A percentile compares a stretch with the other conserved stretches of the same genome.
Evolutionary conservation across 64 coral and sea anemone genomes (phyloP).

Genomic region (Catalaphyllia jardinei): DNA sequence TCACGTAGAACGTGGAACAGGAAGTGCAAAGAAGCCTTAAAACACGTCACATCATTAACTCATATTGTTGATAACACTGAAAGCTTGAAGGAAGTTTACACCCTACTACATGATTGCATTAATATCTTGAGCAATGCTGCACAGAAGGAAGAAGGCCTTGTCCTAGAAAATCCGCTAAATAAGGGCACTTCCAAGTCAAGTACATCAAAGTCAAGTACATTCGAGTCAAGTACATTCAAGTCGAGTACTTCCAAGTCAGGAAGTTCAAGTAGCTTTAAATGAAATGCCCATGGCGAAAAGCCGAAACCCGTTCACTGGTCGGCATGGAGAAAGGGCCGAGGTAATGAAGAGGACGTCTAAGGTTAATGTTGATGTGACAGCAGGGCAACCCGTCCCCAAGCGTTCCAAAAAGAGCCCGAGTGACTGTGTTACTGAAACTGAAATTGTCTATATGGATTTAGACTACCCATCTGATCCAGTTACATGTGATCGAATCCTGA

Average conservation of each 20-base stretch:
- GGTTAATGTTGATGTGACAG: constrained; percentile 1
- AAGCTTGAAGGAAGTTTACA: background rate
- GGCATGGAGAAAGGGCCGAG: background rate
- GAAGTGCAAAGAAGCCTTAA: background rate
- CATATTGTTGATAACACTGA: background rate
- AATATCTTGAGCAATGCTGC: too few relatives aligned
- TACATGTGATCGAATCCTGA: background rate
- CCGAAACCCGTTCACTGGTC: background rate
- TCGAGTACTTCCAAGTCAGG: background rate
- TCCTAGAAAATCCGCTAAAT: too few relatives aligned
- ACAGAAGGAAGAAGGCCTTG: too few relatives aligned
- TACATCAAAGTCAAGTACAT: too few relatives aligned
- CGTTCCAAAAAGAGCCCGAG: constrained; percentile 2
- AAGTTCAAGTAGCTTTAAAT: background rate
- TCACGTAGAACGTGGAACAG: background rate
- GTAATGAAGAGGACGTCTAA: background rate
- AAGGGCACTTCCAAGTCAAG: too few relatives aligned
- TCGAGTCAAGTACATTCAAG: too few relatives aligned
- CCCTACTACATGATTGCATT: background rate
- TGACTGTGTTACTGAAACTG: background rate
- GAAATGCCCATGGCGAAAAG: background rate
- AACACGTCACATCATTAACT: background rate
- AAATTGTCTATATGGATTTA: constrained; percentile 29
- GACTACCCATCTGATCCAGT: background rate
- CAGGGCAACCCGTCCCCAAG: constrained; percentile 3